Conservation (phyloP, 2,888 invertebrate species). For the Hylaea fasciaria region DNA sequence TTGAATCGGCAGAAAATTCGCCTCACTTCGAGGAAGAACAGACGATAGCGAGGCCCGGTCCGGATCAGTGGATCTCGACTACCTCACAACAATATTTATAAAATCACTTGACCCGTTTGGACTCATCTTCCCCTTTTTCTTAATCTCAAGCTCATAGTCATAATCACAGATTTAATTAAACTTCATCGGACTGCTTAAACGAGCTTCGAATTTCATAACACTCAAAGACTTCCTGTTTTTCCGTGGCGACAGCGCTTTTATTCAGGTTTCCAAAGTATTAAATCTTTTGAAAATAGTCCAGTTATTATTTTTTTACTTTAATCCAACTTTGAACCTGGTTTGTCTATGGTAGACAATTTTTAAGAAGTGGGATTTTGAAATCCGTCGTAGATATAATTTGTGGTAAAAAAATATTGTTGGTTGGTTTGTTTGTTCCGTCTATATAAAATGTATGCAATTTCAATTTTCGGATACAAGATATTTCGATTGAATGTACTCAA, state of each 20-base stretch:
- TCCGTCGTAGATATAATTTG: no score
- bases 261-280: slow-evolving; percentile 22
- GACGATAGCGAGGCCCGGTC: no score
- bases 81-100: slow-evolving; percentile 17
- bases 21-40: no score
- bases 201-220: slow-evolving; percentile 27
- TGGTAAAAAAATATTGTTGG: no score
- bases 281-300: slow-evolving; percentile 7
- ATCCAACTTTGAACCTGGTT: background rate
- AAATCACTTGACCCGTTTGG: slow-evolving; percentile 6
- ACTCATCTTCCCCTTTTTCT: slow-evolving; percentile 1
- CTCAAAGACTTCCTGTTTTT: slow-evolving; percentile 23
- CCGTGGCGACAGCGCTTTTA: slow-evolving; percentile 15
- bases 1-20: no score
- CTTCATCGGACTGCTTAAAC: slow-evolving; percentile 10
- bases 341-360: background rate
- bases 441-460: no score
- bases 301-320: background rate
- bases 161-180: slow-evolving; percentile 11
- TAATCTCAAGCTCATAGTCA: slow-evolving; percentile 6
- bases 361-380: no score
- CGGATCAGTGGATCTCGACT: no score
- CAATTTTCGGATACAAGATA: no score
- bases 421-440: no score
- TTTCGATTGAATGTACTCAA: no score